phyloP scores from a whole-genome alignment of 2,888 invertebrate genomes.

The Tipula vernalis region DNA sequence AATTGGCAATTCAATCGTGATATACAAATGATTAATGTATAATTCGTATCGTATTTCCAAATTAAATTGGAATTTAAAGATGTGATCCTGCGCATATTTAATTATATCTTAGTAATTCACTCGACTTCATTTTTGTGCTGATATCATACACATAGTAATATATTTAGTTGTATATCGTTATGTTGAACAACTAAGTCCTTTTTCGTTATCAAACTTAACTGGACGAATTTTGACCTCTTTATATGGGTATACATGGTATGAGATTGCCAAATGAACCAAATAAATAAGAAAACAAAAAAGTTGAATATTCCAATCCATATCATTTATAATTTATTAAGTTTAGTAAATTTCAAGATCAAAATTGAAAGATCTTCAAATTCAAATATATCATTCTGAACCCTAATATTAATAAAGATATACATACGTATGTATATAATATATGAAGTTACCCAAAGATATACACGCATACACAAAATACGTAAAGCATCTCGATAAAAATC shows the following conservation, averaged over 20 bases:
- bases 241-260: too few species aligned
- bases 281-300: too few species aligned
- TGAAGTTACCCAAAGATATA: too few species aligned
- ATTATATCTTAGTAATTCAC: not conserved
- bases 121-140: not conserved
- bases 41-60: not conserved
- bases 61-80: not conserved
- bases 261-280: too few species aligned
- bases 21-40: not conserved
- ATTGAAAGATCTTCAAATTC: not conserved
- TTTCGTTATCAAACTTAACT: not conserved
- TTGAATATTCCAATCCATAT: not conserved
- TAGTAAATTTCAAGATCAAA: not conserved
- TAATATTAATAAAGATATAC: not conserved
- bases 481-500: not conserved
- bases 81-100: not conserved
- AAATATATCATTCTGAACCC: not conserved
- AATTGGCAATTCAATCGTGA: too few species aligned
- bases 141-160: not conserved
- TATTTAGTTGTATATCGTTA: not conserved
- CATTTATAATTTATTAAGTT: not conserved
- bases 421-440: too few species aligned
- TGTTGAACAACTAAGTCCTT: not conserved
- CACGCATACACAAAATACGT: not conserved
- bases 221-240: not conserved